Conservation (phyloP, 2,888 invertebrate genomes). For the Drosophila picticornis region DNA sequence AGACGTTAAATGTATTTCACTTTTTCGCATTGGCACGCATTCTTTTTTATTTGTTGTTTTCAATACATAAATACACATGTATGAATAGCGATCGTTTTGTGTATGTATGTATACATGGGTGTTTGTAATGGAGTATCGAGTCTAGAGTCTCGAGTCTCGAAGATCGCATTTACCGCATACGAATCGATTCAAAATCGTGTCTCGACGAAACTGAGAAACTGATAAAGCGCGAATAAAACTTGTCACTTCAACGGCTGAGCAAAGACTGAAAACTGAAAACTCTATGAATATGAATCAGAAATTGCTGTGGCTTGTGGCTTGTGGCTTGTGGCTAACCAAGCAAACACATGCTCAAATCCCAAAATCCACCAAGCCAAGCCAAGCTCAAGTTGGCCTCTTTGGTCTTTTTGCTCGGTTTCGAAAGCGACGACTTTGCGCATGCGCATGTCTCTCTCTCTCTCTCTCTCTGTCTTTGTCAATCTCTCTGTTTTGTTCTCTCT, state of each 20-base stretch:
- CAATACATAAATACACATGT: constrained; percentile 18
- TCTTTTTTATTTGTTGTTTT: constrained; percentile 41
- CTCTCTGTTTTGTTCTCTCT: not conserved
- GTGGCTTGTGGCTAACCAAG: constrained; percentile 40
- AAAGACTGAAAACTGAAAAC: constrained; percentile 37
- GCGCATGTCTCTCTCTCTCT: constrained; percentile 11
- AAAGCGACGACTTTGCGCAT: constrained; percentile 52
- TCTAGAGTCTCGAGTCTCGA: constrained; percentile 51
- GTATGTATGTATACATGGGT: constrained; percentile 12
- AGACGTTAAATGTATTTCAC: constrained; percentile 45
- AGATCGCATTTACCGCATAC: constrained; percentile 56
- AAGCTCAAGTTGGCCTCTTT: constrained; percentile 56
- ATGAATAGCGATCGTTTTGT: constrained; percentile 20
- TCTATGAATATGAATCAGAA: constrained; percentile 57
- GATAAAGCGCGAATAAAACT: constrained; percentile 52
- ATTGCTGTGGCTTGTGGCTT: constrained; percentile 20
- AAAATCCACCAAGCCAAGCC: constrained; percentile 31
- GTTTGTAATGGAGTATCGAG: constrained; percentile 40
- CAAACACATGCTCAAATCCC: not conserved
- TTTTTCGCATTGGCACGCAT: constrained; percentile 59
- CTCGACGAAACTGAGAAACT: constrained; percentile 18
- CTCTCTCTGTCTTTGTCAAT: constrained; percentile 12
- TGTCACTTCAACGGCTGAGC: constrained; percentile 58
- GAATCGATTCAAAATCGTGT: constrained; percentile 38
- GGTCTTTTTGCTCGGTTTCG: constrained; percentile 58